Evolutionary conservation across 2,113 vertebrate genomes (phyloP).

Genomic region (Myanophis thanlyinensis): DNA sequence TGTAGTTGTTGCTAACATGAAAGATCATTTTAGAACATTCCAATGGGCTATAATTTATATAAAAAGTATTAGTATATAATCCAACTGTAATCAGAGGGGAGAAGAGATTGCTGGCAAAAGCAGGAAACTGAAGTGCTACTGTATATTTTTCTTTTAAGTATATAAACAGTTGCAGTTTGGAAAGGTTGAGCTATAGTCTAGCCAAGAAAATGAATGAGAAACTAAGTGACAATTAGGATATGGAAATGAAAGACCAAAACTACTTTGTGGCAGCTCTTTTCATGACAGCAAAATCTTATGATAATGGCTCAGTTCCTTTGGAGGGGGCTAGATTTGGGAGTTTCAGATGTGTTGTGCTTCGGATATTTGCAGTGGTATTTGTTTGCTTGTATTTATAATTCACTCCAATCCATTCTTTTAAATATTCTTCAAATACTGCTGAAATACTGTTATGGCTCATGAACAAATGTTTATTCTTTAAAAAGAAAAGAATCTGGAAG

Average conservation of each 20-base stretch:
- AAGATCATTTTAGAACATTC: slow-evolving; percentile 15
- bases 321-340: neutral
- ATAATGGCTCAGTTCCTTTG: neutral
- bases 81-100: slow-evolving; percentile 18
- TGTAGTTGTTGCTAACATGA: neutral
- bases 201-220: slow-evolving; percentile 33
- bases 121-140: neutral
- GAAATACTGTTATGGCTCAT: neutral
- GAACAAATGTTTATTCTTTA: neutral
- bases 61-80: slow-evolving; percentile 20
- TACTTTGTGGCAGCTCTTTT: neutral
- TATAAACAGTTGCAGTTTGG: neutral
- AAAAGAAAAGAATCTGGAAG: neutral
- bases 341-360: neutral
- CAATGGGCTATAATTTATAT: slow-evolving; percentile 35
- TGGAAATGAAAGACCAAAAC: neutral
- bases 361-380: neutral
- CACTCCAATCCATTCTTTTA: neutral
- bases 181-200: slow-evolving; percentile 18
- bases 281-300: neutral
- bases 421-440: neutral
- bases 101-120: neutral
- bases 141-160: neutral
- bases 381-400: neutral
- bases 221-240: neutral